Evolutionary conservation across 2,113 vertebrate species (phyloP), one percentile per base, ranked within the genome.

Genomic region (Poeciliopsis prolifica): DNA sequence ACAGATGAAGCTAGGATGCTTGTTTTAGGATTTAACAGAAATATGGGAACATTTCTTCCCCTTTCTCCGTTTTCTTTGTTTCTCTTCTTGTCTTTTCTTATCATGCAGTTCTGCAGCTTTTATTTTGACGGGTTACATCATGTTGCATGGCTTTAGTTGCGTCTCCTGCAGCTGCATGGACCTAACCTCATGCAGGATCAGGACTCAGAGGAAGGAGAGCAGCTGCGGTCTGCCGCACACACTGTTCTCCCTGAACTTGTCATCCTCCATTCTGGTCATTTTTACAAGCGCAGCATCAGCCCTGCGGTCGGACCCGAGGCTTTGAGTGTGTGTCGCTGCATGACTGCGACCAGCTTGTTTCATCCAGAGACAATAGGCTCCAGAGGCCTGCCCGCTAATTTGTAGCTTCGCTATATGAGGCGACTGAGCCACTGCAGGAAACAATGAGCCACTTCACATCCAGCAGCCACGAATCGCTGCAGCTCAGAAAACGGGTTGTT

Each of bases 221-320:
- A 68, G 0, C 37, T 54, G 22, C 60, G 26, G 48, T 62, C 0
- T 30, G 71, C 81, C 33, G 29, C 85, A 83, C 78, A 79, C 79
- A 72, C 74, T 86, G 80, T 87, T 86, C 66, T 86, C 81, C 80
- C 80, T 82, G 65, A 87, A 86, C 67, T 86, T 88, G 80, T 86
- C 83, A 58, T 75, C 82, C 75, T 82, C 73, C 68, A 74, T 83
- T 78, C 84, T 75, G 90, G 91, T 92, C 86, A 85, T 62, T 88
- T 91, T 91, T 84, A 92, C 90, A 90, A 90, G 91, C 48, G 9
- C 73, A 66, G 87, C 88, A 29, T 88, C 81, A 78, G 60, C 71
- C 86, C 72, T 15, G 87, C 58, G 91, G 90, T 90, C 66, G 74
- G 86, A 80, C 64, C 70, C 68, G 1, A 63, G 65, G 76, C 69